Evolutionary conservation across 2,113 vertebrate genomes (phyloP), one percentile per base, ranked within the genome.

Genomic region (Puffinus mauretanicus): DNA sequence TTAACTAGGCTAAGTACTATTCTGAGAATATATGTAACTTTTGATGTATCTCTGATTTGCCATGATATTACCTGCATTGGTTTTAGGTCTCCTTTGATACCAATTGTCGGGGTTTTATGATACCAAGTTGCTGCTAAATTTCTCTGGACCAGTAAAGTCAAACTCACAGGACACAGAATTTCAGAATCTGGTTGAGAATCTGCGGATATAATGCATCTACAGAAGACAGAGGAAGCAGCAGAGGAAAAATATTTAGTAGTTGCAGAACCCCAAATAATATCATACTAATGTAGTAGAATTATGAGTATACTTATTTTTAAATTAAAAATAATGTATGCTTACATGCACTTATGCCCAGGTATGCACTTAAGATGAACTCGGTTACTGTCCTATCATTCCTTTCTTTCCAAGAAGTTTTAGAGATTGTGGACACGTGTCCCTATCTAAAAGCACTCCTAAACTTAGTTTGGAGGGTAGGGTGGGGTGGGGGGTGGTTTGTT

Each of bases 61-160:
- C 16, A 51, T 10, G 22, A 0, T 54, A 72, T 84, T 97, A 99
- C 99, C 98, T 99, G 98, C 99, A 99, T 99, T 57, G 99, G 99
- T 80, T 99, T 99, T 38, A 99, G 96, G 88, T 99, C 98, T 97
- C 99, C 99, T 95, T 98, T 96, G 32, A 99, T 96, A 84, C 98
- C 97, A 84, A 99, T 95, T 12, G 98, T 98, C 49, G 99, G 99
- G 92, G 98, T 98, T 73, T 99, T 94, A 44, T 98, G 95, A 96
- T 98, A 99, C 99, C 99, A 99, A 18, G 98, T 32, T 71, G 99
- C 98, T 11, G 99, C 98, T 89, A 99, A 97, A 97, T 99, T 99
- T 93, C 99, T 99, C 97, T 98, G 98, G 49, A 99, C 94, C 16
- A 97, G 97, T 88, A 99, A 97, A 57, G 98, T 96, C 94, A 99